Percentiles rank a stretch among this genome's conserved stretches.
Evolutionary conservation across 2,888 invertebrate species (phyloP).

Genomic region (Chrysolina americana): DNA sequence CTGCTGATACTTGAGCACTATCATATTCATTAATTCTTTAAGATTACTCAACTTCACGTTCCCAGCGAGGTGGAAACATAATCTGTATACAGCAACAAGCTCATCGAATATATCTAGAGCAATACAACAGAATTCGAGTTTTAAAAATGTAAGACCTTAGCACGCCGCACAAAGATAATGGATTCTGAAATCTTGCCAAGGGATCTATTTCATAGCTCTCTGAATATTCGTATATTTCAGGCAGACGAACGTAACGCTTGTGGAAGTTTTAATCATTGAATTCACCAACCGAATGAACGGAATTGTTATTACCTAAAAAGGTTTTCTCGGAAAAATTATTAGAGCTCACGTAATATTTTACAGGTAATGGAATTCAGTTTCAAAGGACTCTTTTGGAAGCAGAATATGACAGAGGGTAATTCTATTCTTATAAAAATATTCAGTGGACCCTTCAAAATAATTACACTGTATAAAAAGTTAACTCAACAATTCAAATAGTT

Average conservation of each 20-base stretch:
- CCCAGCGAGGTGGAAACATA: neutral
- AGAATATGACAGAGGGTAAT: too few relatives aligned
- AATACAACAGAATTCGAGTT: slow-evolving; percentile 27
- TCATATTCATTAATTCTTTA: neutral
- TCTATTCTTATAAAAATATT: too few relatives aligned
- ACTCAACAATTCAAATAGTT: too few relatives aligned
- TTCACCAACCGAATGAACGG: slow-evolving; percentile 38
- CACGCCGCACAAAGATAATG: slow-evolving; percentile 53
- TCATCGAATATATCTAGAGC: slow-evolving; percentile 26
- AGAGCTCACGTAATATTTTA: slow-evolving; percentile 8
- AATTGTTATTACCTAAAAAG: slow-evolving; percentile 38
- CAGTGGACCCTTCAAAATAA: too few relatives aligned
- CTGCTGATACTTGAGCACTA: too few relatives aligned
- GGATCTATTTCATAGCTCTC: slow-evolving; percentile 50
- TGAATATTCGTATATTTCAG: slow-evolving; percentile 25
- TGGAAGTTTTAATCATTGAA: slow-evolving; percentile 47
- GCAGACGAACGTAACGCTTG: slow-evolving; percentile 42
- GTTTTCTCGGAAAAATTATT: slow-evolving; percentile 28
- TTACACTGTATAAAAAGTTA: too few relatives aligned
- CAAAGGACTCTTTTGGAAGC: neutral
- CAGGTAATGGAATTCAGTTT: slow-evolving; percentile 15
- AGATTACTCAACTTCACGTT: neutral
- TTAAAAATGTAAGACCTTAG: slow-evolving; percentile 52
- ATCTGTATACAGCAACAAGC: slow-evolving; percentile 37
- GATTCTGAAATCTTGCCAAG: slow-evolving; percentile 54